Evolutionary conservation across 2,113 vertebrate species (phyloP).

Genomic region (Tonatia bakeri): DNA sequence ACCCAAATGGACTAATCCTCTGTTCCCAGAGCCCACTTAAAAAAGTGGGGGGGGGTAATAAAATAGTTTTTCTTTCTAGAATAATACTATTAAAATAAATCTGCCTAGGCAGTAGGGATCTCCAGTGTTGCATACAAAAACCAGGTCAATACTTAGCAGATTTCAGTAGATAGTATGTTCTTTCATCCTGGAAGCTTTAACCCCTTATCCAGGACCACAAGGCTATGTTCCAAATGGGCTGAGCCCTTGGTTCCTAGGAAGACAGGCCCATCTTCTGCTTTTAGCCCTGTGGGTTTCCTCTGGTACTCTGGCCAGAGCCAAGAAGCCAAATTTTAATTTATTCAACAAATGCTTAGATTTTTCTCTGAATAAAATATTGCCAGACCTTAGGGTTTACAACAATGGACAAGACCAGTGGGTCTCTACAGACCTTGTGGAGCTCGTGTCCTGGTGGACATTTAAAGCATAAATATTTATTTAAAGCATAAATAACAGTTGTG

Average conservation of each 20-base stretch:
- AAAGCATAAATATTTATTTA: slow-evolving; percentile 7
- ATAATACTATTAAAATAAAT: too few species aligned
- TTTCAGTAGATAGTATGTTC: neutral
- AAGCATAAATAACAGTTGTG: neutral
- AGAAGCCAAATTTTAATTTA: neutral
- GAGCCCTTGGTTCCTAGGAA: neutral
- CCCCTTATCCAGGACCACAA: neutral
- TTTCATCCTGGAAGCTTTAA: neutral
- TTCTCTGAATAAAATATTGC: slow-evolving; percentile 3
- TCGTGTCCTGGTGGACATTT: neutral
- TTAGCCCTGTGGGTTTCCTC: neutral
- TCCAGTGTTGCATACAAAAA: neutral
- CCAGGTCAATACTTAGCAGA: neutral
- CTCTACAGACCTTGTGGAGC: neutral
- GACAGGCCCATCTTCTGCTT: neutral
- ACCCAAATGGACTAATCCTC: neutral
- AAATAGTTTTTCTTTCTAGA: neutral
- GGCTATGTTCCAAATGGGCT: neutral
- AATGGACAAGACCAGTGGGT: neutral
- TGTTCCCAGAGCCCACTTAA: neutral
- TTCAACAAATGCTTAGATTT: neutral
- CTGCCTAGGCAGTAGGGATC: neutral
- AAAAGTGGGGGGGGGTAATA: too few species aligned
- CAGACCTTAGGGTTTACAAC: neutral
- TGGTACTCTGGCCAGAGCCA: neutral